These are phyloP conservation scores for Struthio camelus DNA, from an alignment of 2,113 vertebrate genomes.

Conservation along the genomic window DNA sequence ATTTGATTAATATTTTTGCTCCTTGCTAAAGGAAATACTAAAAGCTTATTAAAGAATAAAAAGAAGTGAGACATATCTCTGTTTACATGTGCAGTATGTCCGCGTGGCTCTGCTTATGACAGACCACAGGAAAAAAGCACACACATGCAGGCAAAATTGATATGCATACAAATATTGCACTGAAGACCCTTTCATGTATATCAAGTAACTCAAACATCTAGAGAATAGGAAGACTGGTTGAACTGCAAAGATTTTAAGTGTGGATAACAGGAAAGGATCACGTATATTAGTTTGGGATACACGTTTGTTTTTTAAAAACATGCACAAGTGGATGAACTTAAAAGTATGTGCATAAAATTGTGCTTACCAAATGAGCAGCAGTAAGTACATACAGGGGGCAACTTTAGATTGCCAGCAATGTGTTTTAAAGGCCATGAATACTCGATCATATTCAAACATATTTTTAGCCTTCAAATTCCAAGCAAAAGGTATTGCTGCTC, in stretches of 20 bases:
- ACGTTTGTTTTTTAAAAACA: neutral
- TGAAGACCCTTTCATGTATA: neutral
- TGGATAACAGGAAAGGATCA: neutral
- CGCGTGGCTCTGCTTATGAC: neutral
- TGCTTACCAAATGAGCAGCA: neutral
- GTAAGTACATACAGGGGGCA: neutral
- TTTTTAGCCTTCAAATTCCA: neutral
- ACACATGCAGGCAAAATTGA: fast-evolving
- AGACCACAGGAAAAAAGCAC: neutral
- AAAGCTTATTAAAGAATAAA: neutral
- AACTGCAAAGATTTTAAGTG: neutral
- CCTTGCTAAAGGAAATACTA: neutral
- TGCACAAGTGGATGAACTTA: neutral
- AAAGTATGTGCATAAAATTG: neutral
- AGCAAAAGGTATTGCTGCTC: too few species aligned
- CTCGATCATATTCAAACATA: neutral
- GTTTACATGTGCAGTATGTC: neutral
- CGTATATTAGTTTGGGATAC: neutral
- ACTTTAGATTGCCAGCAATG: neutral
- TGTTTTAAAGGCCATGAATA: neutral
- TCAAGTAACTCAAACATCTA: neutral
- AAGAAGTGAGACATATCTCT: neutral
- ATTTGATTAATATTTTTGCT: neutral
- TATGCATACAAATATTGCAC: neutral
- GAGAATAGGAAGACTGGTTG: neutral